phyloP scores from a whole-genome alignment of 1,140 invertebrate species.

The Trichogramma pretiosum region DNA sequence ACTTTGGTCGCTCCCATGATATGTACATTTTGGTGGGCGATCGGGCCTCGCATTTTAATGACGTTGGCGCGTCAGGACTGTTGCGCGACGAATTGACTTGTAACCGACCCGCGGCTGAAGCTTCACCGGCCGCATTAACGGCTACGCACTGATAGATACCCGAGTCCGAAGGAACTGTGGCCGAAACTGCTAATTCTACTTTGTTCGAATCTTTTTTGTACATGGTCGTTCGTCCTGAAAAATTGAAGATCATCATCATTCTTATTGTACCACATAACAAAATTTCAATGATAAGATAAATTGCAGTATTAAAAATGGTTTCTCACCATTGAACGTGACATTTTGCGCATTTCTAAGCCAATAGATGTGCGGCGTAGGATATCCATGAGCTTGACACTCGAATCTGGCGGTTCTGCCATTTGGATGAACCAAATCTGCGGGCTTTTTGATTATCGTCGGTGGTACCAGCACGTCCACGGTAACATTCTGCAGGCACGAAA shows the following conservation, averaged over 20 bases:
- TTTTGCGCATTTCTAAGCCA: constrained; percentile 65
- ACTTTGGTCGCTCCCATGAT: constrained; percentile 48
- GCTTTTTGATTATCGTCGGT: constrained; percentile 51
- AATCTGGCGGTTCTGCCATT: constrained; percentile 60
- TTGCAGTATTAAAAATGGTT: too few relatives aligned
- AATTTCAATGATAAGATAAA: not conserved
- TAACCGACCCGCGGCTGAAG: constrained; percentile 52
- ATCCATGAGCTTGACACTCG: constrained; percentile 58
- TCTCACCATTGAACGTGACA: constrained; percentile 50
- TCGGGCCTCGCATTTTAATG: constrained; percentile 46
- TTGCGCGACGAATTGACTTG: constrained; percentile 47
- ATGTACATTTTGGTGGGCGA: constrained; percentile 51
- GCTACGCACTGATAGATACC: constrained; percentile 72
- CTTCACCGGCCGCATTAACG: constrained; percentile 55
- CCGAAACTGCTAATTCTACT: constrained; percentile 54
- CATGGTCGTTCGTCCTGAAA: constrained; percentile 47
- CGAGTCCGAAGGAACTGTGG: constrained; percentile 57
- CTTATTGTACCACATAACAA: too few relatives aligned
- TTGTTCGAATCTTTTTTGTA: constrained; percentile 39
- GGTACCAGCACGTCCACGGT: constrained; percentile 50
- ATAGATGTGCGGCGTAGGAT: constrained; percentile 52
- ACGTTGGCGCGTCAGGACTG: constrained; percentile 51
- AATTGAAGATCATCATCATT: too few relatives aligned
- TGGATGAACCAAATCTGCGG: constrained; percentile 50
- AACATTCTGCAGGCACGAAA: constrained; percentile 30